phyloP scores from a whole-genome alignment of 2,888 invertebrate species.

The Scotopteryx bipunctaria region DNA sequence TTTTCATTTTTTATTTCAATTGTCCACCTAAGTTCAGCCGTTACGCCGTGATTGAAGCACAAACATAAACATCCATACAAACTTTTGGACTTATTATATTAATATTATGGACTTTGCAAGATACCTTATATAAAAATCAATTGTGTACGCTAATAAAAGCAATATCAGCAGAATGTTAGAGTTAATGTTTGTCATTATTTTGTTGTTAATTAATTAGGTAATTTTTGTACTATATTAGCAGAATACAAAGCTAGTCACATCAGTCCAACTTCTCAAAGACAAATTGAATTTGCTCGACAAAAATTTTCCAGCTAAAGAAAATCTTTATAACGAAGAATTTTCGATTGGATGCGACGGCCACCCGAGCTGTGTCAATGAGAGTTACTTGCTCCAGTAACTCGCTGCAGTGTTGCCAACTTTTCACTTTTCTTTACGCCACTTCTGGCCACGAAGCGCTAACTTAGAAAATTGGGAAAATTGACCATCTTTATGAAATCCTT shows the following conservation, averaged over 20 bases:
- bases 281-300: slow-evolving; percentile 17
- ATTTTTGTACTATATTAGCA: too few relatives aligned
- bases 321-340: slow-evolving; percentile 1
- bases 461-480: not conserved
- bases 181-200: too few relatives aligned
- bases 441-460: not conserved
- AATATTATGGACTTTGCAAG: too few relatives aligned
- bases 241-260: not conserved
- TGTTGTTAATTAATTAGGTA: too few relatives aligned
- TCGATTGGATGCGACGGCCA: slow-evolving; percentile 20
- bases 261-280: not conserved
- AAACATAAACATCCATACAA: too few relatives aligned
- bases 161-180: too few relatives aligned
- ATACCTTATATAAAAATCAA: too few relatives aligned
- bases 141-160: too few relatives aligned
- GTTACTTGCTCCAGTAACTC: slow-evolving; percentile 21
- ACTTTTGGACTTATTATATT: too few relatives aligned
- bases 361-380: slow-evolving; percentile 23
- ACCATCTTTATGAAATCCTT: not conserved
- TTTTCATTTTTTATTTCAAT: too few relatives aligned
- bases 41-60: too few relatives aligned
- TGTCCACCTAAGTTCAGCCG: too few relatives aligned
- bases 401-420: slow-evolving; percentile 17
- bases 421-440: slow-evolving; percentile 12
- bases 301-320: slow-evolving; percentile 7